These are phyloP conservation scores for Hetaerina titia DNA, from an alignment of 2,888 invertebrate genomes.

Conservation along the genomic window DNA sequence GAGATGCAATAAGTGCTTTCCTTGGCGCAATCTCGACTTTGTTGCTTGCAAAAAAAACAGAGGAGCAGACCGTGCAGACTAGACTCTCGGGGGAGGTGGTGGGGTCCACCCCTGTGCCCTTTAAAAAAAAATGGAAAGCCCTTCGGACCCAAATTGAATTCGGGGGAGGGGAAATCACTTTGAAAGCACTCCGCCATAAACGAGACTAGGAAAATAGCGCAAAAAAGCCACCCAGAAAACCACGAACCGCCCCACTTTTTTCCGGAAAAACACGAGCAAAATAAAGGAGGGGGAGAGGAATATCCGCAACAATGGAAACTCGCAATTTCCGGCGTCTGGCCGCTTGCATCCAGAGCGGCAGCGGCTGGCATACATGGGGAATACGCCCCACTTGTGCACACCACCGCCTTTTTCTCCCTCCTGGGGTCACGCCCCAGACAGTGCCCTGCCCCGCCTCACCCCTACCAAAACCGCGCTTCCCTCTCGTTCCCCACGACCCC, in stretches of 20 bases:
- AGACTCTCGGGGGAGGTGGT: not conserved
- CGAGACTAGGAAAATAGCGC: not conserved
- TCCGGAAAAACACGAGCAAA: conserved; percentile 12
- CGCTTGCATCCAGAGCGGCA: conserved; percentile 5
- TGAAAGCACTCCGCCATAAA: not conserved
- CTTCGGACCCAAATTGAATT: conserved; percentile 1
- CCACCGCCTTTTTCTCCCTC: not conserved
- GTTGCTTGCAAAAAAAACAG: not conserved
- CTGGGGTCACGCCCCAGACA: conserved; percentile 23
- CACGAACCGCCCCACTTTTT: conserved; percentile 22
- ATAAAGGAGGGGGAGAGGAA: not conserved
- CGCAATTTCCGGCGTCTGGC: conserved; percentile 64
- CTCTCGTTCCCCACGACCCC: not conserved
- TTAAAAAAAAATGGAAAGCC: not conserved
- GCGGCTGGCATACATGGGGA: not conserved
- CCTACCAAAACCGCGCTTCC: not conserved
- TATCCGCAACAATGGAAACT: conserved; percentile 66
- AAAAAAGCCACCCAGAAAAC: not conserved
- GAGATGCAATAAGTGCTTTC: conserved; percentile 9
- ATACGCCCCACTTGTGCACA: conserved; percentile 45
- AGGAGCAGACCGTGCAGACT: not conserved
- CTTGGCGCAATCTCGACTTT: conserved; percentile 27
- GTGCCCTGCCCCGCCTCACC: not conserved
- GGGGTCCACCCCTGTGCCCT: not conserved
- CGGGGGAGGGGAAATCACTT: conserved; percentile 38